These are phyloP conservation scores for Allobates femoralis DNA, from an alignment of 2,797 vertebrate genomes.

Conservation along the genomic window DNA sequence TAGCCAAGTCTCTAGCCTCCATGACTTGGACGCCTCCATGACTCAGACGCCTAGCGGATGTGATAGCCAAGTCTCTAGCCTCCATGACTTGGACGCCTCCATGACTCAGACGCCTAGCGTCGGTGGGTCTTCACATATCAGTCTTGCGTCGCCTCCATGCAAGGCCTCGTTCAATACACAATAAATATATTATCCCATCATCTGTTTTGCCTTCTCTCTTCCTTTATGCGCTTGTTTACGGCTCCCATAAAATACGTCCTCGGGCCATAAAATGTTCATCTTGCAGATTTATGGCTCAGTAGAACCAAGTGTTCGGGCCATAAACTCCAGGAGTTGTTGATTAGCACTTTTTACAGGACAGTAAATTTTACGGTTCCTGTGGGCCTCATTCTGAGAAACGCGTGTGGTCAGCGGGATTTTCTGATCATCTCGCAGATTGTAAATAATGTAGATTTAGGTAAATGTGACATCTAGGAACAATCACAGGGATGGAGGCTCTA, in stretches of 20 bases:
- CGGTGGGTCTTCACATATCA: background rate
- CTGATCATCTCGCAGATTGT: background rate
- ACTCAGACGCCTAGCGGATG: too few species aligned
- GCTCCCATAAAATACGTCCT: conserved; percentile 25
- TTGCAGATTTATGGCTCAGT: conserved; percentile 34
- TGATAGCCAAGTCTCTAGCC: too few species aligned
- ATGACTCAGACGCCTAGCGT: background rate
- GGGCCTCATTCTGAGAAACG: background rate
- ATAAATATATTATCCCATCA: conserved; percentile 30
- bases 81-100: too few species aligned
- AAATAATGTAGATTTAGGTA: conserved; percentile 1
- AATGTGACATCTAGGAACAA: background rate
- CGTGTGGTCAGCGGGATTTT: conserved; percentile 26
- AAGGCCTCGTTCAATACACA: background rate
- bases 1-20: too few species aligned
- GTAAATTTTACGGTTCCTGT: conserved; percentile 19
- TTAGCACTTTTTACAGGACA: conserved; percentile 22
- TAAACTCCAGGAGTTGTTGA: conserved; percentile 7
- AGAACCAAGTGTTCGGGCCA: background rate
- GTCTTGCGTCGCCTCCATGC: background rate
- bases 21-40: too few species aligned
- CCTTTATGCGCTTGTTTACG: conserved; percentile 28
- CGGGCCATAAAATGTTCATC: conserved; percentile 32
- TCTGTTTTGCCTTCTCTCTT: background rate
- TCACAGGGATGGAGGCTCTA: background rate